Conservation (phyloP, 1,140 invertebrate species). For the Orchesella cincta region DNA sequence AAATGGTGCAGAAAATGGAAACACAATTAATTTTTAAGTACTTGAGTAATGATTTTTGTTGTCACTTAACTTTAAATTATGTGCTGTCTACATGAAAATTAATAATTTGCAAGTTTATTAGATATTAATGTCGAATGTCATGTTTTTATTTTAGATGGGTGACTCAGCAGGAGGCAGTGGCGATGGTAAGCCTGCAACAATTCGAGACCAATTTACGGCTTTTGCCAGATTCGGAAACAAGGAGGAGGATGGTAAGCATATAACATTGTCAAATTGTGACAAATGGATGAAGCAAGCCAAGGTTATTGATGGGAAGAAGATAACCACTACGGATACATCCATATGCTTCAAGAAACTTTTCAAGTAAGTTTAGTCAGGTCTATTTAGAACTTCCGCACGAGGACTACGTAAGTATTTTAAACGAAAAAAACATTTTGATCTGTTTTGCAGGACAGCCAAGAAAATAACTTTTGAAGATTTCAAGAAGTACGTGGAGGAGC, state of each 20-base stretch:
- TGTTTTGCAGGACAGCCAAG: conserved; percentile 55
- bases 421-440: background rate
- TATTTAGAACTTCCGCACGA: background rate
- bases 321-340: conserved; percentile 84
- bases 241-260: conserved; percentile 80
- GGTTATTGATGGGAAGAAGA: conserved; percentile 85
- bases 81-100: too few species aligned
- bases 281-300: conserved; percentile 92
- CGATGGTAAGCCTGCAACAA: conserved; percentile 46
- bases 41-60: too few species aligned
- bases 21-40: too few species aligned
- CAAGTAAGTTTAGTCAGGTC: conserved; percentile 63
- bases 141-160: conserved; percentile 28
- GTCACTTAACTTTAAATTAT: too few species aligned
- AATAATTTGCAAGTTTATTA: background rate
- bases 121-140: background rate
- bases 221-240: conserved; percentile 87
- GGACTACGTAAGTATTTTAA: conserved; percentile 11
- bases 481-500: conserved; percentile 76
- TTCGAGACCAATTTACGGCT: conserved; percentile 62
- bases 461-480: conserved; percentile 74
- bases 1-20: too few species aligned
- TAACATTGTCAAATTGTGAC: conserved; percentile 80
- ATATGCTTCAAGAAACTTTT: conserved; percentile 82
- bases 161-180: conserved; percentile 30